Base-by-base conservation (phyloP, 2,797 vertebrate genomes). In the Mallotus villosus region DNA sequence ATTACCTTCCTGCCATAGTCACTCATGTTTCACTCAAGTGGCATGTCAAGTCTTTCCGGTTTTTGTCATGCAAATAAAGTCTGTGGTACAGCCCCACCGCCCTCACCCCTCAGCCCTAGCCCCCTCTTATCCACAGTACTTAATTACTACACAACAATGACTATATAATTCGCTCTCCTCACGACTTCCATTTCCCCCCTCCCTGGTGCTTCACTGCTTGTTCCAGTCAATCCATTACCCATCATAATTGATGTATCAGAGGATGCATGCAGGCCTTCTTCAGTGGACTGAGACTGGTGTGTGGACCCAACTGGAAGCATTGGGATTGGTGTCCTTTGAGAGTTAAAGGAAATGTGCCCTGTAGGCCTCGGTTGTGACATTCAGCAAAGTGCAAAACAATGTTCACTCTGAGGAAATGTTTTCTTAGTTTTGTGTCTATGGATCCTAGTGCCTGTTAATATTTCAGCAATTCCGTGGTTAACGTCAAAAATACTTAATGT, bases 381-480 rank as follows among this genome's bases (percentile, higher is more conserved):
- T 72, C 72, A 70, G 73, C 70, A 75, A 82, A 87, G 75, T 85
- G 87, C 83, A 85, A 24, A 82, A 74, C 74, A 78, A 63, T 84
- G 83, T 86, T 87, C 73, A n/a, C 11, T 63, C 65, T 60, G 7
- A 67, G 16, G 74, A 77, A 53, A 58, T 74, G 14, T 51, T 80
- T 81, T 73, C 57, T 77, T 82, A 65, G 61, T 67, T 72, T 58
- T 49, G 34, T 59, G 58, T 55, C 68, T 70, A 74, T 19, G 69
- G 67, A 75, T 75, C 7, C 61, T 55, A 24, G 57, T 61, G 63
- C 25, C 7, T n/a, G n/a, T 73, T 68, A 72, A 78, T 82, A 71
- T 76, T 77, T 77, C 55, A 77, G 57, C 25, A 24, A 24, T 9
- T 46, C n/a, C 29, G n/a, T 22, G 49, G 66, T 64, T 70, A 7